Evolutionary conservation across 2,888 invertebrate species (phyloP).

Genomic region (Rhamphomyia laevipes): DNA sequence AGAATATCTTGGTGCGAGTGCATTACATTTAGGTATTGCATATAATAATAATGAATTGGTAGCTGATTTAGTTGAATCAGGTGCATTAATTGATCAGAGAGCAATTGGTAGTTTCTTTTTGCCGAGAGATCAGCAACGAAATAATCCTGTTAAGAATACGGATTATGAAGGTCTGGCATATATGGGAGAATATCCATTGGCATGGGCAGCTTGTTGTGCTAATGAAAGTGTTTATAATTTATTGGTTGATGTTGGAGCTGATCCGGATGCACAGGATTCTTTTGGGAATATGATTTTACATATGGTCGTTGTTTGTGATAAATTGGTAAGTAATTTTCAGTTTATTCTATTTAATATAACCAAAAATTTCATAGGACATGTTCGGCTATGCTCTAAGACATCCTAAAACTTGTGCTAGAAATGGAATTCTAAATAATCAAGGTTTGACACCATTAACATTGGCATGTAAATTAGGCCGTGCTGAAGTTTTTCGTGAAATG

Average conservation of each 20-base stretch:
- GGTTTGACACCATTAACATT: constrained; percentile 92
- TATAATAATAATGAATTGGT: constrained; percentile 93
- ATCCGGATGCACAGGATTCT: constrained; percentile 91
- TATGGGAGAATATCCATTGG: constrained; percentile 91
- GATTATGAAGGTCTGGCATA: constrained; percentile 96
- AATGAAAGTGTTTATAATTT: constrained; percentile 96
- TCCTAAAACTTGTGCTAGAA: constrained; percentile 84
- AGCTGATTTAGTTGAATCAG: constrained; percentile 82
- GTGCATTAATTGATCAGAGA: constrained; percentile 83
- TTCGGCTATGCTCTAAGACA: constrained; percentile 95
- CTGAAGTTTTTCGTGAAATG: constrained; percentile 96
- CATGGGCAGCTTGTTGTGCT: constrained; percentile 96
- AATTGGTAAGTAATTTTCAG: constrained; percentile 53
- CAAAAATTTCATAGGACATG: constrained; percentile 64
- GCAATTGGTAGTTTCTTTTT: constrained; percentile 94
- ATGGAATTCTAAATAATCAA: constrained; percentile 76
- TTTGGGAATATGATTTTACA: constrained; percentile 99
- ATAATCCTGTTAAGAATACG: constrained; percentile 64
- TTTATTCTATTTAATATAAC: too few relatives aligned
- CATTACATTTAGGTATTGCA: constrained; percentile 90
- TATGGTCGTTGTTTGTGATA: constrained; percentile 97
- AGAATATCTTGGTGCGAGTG: constrained; percentile 91
- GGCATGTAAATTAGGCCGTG: constrained; percentile 91
- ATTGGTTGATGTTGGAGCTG: constrained; percentile 79
- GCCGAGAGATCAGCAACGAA: constrained; percentile 84